Evolutionary conservation across 2,797 vertebrate genomes (phyloP).

Genomic region (Spinus olivaceus): DNA sequence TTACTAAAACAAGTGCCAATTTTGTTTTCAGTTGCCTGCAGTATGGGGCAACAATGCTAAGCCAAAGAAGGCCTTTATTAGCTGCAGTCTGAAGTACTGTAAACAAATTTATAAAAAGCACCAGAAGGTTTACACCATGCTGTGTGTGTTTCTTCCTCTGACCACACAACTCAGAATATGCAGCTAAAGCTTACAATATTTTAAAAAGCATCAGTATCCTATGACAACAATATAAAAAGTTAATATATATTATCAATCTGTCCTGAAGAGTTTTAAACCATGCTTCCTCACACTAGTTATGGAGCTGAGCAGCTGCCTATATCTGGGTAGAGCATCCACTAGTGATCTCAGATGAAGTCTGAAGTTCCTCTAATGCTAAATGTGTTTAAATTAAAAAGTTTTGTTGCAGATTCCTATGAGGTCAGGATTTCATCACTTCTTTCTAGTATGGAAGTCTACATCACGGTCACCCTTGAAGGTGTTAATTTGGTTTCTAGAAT

Average conservation of each 20-base stretch:
- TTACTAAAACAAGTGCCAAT: not conserved
- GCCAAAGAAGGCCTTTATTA: not conserved
- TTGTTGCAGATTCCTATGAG: not conserved
- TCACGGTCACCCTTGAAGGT: not conserved
- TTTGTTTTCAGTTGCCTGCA: not conserved
- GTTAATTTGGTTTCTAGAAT: not conserved
- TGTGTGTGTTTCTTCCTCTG: not conserved
- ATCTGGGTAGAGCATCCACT: not conserved
- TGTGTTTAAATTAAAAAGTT: not conserved
- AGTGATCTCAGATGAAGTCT: not conserved
- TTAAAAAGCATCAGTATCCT: not conserved
- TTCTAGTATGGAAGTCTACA: not conserved
- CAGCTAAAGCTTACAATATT: not conserved
- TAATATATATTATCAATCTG: not conserved
- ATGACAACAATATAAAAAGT: not conserved
- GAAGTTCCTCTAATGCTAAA: not conserved
- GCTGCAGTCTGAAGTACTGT: not conserved
- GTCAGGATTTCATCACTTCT: not conserved
- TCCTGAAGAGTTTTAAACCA: not conserved
- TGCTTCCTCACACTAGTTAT: not conserved
- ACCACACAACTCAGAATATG: not conserved
- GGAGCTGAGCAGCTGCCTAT: not conserved
- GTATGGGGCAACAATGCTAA: not conserved
- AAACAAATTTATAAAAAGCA: conserved; percentile 14
- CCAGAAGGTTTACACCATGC: not conserved